Evolutionary conservation across 2,888 invertebrate species (phyloP), one percentile per base, ranked within the genome.

Genomic region (Acrocyrtus sp.): DNA sequence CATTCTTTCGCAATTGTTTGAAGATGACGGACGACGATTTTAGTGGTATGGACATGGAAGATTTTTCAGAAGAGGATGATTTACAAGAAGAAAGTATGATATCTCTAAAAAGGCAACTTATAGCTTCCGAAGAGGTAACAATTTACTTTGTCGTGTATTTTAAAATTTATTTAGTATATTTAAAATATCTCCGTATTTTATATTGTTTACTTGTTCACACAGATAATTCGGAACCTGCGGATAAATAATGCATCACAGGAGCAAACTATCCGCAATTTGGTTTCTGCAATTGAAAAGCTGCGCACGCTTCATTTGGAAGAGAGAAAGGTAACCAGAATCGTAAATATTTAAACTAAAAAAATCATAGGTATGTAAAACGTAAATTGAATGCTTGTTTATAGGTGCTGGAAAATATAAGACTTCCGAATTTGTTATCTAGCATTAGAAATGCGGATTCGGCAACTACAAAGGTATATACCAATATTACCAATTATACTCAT

Each of bases 101-200:
- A 26, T 69, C 69, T 0, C 53, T 69, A 22, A 69, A 69, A 41
- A 21, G 69, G 10, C 69, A 69, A 27, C 24, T 69, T n/a, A 69
- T 69, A 39, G 69, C 69, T 19, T 69, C 69, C 5, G 69, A 69
- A 48, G 69, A 69, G 61, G 69, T 69, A 68, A n/a, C n/a, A n/a
- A n/a, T 27, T n/a, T 45, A 19, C 10, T n/a, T 47, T 45, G 8
- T 27, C n/a, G 3, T 27, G 24, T 54, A 45, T 45, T 19, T 22
- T 12, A 39, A 6, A 39, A 47, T 47, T 47, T 47, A 12, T 17
- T 17, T 17, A 47, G n/a, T 12, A 47, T 5, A n/a, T 47, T 15
- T 47, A 12, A 17, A 47, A 47, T 17, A n/a, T n/a, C 17, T n/a
- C n/a, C n/a, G 12, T 15, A 47, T 47, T 15, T 10, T n/a, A 8